A percentile compares a stretch with the other conserved stretches of the same genome.
Conservation (phyloP, 1,140 invertebrate genomes). For the Parasteatoda tepidariorum region DNA sequence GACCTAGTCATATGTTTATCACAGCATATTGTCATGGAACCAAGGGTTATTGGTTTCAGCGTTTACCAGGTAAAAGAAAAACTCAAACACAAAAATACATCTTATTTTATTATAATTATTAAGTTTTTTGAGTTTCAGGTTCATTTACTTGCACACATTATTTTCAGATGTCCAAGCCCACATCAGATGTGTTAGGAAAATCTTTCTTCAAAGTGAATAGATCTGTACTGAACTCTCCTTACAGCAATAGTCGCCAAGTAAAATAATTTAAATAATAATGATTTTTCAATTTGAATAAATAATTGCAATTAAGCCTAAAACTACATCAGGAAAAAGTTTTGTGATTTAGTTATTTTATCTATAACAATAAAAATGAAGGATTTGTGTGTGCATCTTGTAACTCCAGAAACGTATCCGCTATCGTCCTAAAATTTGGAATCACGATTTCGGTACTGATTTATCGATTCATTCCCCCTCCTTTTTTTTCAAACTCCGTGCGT, state of each 20-base stretch:
- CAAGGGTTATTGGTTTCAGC: conserved; percentile 93
- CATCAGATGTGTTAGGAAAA: conserved; percentile 70
- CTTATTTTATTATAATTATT: neutral
- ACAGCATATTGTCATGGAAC: conserved; percentile 91
- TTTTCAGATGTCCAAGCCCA: conserved; percentile 46
- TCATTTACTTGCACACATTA: neutral
- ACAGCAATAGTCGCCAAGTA: conserved; percentile 91
- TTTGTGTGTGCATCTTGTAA: too few relatives aligned
- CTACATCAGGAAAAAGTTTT: too few relatives aligned
- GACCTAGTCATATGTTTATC: conserved; percentile 88
- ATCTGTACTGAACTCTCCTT: conserved; percentile 88
- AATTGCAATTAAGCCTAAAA: too few relatives aligned
- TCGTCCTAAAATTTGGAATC: too few relatives aligned
- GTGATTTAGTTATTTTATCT: too few relatives aligned
- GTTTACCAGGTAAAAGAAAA: conserved; percentile 76
- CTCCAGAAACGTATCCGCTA: too few relatives aligned
- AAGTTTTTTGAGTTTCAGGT: neutral
- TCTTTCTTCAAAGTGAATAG: conserved; percentile 90
- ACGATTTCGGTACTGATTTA: too few relatives aligned
- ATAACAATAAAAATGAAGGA: too few relatives aligned
- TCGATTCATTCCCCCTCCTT: too few relatives aligned
- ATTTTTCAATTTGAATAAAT: too few relatives aligned
- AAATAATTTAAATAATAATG: conserved; percentile 66
- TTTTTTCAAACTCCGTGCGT: too few relatives aligned
- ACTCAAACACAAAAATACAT: neutral